These are phyloP conservation scores for Vultur gryphus DNA, from an alignment of 2,797 vertebrate genomes.

Conservation along the genomic window DNA sequence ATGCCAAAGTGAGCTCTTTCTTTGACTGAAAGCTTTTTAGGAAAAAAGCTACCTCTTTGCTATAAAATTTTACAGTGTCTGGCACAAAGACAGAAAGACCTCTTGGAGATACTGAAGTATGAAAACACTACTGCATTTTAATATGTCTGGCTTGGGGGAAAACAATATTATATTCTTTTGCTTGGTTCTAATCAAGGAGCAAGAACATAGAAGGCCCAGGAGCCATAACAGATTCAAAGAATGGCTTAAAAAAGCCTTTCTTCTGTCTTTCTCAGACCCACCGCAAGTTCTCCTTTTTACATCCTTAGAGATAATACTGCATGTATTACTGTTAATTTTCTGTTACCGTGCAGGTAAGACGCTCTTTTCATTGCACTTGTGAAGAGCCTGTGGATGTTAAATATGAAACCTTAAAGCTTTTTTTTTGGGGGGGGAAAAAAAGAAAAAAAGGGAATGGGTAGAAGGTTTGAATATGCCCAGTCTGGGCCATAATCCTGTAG, in stretches of 20 bases:
- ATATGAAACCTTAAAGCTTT: not conserved
- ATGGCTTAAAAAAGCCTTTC: not conserved
- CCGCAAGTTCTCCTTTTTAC: not conserved
- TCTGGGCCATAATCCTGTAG: not conserved
- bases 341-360: not conserved
- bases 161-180: not conserved
- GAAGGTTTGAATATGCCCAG: not conserved
- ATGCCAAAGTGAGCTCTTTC: not conserved
- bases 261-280: not conserved
- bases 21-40: not conserved
- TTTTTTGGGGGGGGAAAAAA: not conserved
- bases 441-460: not conserved
- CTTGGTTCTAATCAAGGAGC: not conserved
- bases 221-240: not conserved
- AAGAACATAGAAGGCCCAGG: not conserved
- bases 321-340: not conserved
- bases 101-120: not conserved
- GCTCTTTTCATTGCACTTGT: not conserved
- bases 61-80: slow-evolving; percentile 31
- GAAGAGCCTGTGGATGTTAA: not conserved
- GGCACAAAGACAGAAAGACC: not conserved
- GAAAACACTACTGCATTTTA: slow-evolving; percentile 1
- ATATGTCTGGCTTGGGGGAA: not conserved
- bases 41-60: not conserved
- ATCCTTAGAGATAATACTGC: not conserved